Conservation (phyloP, 30 jellyfish, hydroid and myxozoan species). For the Chrysaora quinquecirrha region DNA sequence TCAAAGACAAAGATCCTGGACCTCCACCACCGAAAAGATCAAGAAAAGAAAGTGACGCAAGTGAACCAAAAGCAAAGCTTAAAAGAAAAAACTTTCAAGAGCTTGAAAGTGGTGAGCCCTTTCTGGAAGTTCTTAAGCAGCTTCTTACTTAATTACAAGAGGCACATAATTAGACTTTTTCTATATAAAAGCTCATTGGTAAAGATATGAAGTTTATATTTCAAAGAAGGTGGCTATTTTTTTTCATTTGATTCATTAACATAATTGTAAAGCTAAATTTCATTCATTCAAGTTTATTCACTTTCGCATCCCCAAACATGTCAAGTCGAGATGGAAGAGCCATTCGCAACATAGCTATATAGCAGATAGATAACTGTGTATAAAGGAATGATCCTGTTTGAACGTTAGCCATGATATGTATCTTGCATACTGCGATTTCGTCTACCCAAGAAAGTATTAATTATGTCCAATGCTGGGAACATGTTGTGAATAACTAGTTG, state of each 20-base stretch:
- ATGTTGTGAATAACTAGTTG: too few relatives aligned
- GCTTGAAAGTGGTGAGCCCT: constrained; percentile 35
- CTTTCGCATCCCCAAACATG: too few relatives aligned
- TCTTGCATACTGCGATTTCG: too few relatives aligned
- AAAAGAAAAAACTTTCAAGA: constrained; percentile 21
- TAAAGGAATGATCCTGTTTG: not conserved
- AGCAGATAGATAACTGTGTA: not conserved
- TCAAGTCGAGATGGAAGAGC: too few relatives aligned
- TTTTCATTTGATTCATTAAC: not conserved
- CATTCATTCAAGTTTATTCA: not conserved
- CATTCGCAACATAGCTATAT: not conserved
- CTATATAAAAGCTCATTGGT: not conserved
- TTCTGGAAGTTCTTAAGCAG: not conserved
- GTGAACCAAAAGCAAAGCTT: constrained; percentile 40
- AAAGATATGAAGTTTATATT: too few relatives aligned
- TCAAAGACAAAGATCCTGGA: constrained; percentile 81
- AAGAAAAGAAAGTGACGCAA: constrained; percentile 22
- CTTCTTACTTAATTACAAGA: not conserved
- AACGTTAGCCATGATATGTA: too few relatives aligned
- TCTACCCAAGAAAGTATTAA: too few relatives aligned
- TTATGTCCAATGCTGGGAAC: too few relatives aligned
- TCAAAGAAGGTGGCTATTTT: too few relatives aligned
- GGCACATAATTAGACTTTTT: not conserved
- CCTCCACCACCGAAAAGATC: constrained; percentile 84
- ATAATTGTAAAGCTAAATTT: too few relatives aligned